phyloP scores from a whole-genome alignment of 1,140 invertebrate genomes.

The Anadara kagoshimensis region DNA sequence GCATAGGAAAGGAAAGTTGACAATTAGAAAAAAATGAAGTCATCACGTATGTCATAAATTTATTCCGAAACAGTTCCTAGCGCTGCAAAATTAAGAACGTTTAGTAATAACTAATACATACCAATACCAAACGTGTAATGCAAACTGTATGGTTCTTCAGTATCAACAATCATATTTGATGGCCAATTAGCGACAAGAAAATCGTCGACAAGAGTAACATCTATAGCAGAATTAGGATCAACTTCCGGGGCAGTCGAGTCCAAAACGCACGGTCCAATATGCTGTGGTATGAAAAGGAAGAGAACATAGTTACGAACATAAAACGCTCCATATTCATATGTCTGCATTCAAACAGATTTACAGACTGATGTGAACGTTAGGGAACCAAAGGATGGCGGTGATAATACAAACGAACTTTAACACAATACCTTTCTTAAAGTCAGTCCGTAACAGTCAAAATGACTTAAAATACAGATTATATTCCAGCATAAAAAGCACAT shows the following conservation, averaged over 20 bases:
- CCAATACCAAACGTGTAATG: conserved; percentile 33
- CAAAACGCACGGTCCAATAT: conserved; percentile 27
- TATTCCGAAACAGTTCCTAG: neutral
- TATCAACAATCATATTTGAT: conserved; percentile 16
- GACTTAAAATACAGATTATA: no score
- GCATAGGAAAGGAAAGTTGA: neutral
- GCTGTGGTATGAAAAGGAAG: conserved; percentile 10
- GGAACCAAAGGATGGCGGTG: neutral
- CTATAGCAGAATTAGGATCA: conserved; percentile 10
- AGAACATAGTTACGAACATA: neutral
- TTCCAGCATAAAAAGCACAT: no score
- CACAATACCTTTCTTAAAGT: neutral
- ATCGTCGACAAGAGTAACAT: conserved; percentile 8
- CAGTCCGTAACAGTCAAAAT: no score
- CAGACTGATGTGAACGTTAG: neutral
- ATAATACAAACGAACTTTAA: neutral
- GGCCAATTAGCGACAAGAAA: conserved; percentile 28
- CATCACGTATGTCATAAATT: neutral
- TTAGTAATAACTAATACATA: neutral
- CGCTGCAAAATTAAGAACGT: neutral
- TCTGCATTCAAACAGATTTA: neutral
- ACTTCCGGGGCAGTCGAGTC: conserved; percentile 35
- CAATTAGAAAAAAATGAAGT: neutral
- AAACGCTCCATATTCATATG: neutral
- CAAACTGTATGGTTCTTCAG: conserved; percentile 30